Conservation (phyloP, 1,140 invertebrate genomes). For the Octopus bimaculoides region DNA sequence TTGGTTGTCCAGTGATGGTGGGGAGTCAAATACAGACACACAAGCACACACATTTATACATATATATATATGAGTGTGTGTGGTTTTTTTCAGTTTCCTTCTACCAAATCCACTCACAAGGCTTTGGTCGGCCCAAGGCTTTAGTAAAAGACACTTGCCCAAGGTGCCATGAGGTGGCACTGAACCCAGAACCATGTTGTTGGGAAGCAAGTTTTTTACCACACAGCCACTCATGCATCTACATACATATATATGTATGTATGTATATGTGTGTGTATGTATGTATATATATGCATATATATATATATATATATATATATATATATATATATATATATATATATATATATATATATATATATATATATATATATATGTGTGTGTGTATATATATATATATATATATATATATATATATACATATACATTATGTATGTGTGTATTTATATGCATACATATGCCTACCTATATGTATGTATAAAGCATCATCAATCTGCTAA, state of each 20-base stretch:
- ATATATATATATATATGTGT: background rate
- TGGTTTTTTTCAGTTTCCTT: no score
- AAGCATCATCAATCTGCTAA: no score
- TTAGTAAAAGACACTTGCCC: no score
- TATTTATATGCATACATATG: background rate
- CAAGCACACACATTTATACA: no score
- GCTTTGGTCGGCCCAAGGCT: no score
- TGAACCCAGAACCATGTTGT: no score
- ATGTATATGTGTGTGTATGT: background rate
- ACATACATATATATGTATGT: background rate
- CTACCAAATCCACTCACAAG: no score
- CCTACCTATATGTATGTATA: background rate
- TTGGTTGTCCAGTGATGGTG: no score
- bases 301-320: slow-evolving; percentile 2
- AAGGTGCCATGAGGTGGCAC: no score
- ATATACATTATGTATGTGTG: background rate
- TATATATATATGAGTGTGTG: no score
- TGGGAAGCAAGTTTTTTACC: no score
- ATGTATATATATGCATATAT: background rate
- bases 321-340: slow-evolving; percentile 2
- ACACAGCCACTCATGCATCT: background rate
- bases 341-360: background rate
- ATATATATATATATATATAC: background rate
- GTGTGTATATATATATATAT: background rate
- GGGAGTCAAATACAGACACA: no score